phyloP scores from a whole-genome alignment of 2,113 vertebrate genomes.

The Xyrauchen texanus region DNA sequence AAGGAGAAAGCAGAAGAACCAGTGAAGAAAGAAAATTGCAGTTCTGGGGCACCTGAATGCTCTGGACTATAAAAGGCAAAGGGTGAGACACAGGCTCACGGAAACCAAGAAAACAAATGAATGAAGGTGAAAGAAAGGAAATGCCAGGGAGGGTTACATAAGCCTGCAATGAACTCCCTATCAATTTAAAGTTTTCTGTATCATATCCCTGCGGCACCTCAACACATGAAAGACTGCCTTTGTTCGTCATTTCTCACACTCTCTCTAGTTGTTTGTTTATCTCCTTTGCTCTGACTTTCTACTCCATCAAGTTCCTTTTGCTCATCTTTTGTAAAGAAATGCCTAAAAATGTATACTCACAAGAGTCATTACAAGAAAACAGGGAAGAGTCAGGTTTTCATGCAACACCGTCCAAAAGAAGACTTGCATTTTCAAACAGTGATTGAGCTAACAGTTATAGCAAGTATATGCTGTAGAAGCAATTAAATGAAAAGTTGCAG shows the following conservation, averaged over 20 bases:
- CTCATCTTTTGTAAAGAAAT: conserved; percentile 19
- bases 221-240: conserved; percentile 46
- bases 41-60: conserved; percentile 22
- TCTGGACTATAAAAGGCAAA: conserved; percentile 18
- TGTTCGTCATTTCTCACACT: conserved; percentile 20
- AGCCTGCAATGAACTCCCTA: conserved; percentile 41
- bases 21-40: conserved; percentile 21
- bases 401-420: no score
- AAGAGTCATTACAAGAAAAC: no score
- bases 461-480: no score
- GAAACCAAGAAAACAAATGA: conserved; percentile 25
- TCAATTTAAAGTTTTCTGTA: conserved; percentile 52
- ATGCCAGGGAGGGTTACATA: conserved; percentile 28
- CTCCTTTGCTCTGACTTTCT: background rate
- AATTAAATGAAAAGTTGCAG: no score
- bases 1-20: background rate
- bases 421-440: no score
- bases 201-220: conserved; percentile 33
- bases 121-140: conserved; percentile 29
- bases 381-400: no score
- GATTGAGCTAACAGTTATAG: no score
- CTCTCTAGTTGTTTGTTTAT: conserved; percentile 27
- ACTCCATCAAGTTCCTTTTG: conserved; percentile 16
- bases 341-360: background rate
- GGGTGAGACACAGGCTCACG: conserved; percentile 10